phyloP scores from a whole-genome alignment of 1,140 invertebrate species.

The Halictus rubicundus region DNA sequence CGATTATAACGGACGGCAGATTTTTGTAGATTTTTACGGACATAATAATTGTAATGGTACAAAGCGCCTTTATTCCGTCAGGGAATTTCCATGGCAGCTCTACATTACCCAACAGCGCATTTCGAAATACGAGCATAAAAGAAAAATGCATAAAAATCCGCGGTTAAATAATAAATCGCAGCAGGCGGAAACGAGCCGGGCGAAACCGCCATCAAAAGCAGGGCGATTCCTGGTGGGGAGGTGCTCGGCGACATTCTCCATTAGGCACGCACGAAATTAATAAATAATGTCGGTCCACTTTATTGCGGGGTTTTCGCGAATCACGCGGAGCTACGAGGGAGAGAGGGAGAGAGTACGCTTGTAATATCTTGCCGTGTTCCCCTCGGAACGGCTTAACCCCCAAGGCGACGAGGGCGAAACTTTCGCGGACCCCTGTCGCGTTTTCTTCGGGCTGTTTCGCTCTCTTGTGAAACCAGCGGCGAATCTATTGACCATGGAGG shows the following conservation, averaged over 20 bases:
- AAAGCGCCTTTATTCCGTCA: too few relatives aligned
- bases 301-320: conserved; percentile 59
- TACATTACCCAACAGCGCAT: too few relatives aligned
- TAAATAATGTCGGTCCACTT: conserved; percentile 64
- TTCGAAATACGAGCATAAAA: too few relatives aligned
- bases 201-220: too few relatives aligned
- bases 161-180: too few relatives aligned
- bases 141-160: too few relatives aligned
- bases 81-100: too few relatives aligned
- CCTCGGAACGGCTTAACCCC: conserved; percentile 52
- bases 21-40: too few relatives aligned
- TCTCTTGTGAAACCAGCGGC: background rate
- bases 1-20: too few relatives aligned
- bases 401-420: conserved; percentile 53
- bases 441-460: background rate
- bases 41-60: too few relatives aligned
- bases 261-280: conserved; percentile 55
- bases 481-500: conserved; percentile 29
- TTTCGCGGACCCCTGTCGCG: conserved; percentile 34
- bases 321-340: background rate
- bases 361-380: conserved; percentile 48
- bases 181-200: too few relatives aligned
- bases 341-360: background rate
- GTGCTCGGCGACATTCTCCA: conserved; percentile 5
- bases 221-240: too few relatives aligned